phyloP scores from a whole-genome alignment of 1,140 invertebrate species.

The Arctopsyche grandis region DNA sequence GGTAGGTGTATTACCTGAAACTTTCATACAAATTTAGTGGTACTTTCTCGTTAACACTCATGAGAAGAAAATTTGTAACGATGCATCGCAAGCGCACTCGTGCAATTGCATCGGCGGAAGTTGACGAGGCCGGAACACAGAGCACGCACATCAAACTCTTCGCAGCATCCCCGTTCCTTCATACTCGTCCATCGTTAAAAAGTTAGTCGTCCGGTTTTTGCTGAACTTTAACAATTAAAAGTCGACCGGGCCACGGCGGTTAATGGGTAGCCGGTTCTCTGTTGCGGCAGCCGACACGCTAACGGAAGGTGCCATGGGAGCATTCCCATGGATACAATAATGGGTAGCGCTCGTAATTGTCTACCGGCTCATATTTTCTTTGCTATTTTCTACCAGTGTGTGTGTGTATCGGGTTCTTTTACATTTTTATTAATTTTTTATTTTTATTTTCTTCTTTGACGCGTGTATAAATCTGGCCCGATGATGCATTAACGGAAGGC shows the following conservation, averaged over 20 bases:
- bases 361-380: constrained; percentile 40
- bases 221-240: constrained; percentile 44
- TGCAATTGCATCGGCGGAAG: no score
- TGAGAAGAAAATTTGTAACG: no score
- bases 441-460: not conserved
- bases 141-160: not conserved
- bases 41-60: no score
- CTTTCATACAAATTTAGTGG: no score
- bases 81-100: no score
- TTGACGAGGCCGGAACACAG: not conserved
- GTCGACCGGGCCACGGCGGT: constrained; percentile 11
- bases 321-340: constrained; percentile 33
- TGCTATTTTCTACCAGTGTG: constrained; percentile 4
- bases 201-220: constrained; percentile 40
- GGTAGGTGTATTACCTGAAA: no score
- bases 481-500: constrained; percentile 32
- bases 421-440: not conserved
- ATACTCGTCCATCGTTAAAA: constrained; percentile 36
- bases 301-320: constrained; percentile 43
- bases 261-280: constrained; percentile 27
- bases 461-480: constrained; percentile 16
- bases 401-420: not conserved
- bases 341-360: constrained; percentile 28
- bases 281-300: constrained; percentile 19
- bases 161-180: not conserved